Base-by-base conservation (phyloP, 1,140 invertebrate genomes). In the Habropoda laboriosa region DNA sequence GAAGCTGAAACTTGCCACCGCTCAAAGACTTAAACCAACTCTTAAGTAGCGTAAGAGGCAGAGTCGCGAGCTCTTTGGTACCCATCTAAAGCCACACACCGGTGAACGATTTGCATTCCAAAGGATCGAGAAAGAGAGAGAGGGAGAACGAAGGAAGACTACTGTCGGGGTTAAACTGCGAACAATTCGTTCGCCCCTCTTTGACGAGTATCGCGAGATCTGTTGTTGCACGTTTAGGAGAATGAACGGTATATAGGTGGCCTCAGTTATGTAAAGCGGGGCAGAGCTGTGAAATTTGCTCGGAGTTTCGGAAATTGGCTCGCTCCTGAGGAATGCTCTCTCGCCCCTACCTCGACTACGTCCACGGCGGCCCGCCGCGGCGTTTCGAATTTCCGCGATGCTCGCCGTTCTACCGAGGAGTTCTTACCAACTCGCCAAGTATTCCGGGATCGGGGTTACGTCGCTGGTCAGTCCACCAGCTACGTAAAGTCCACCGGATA, bases 101-200 rank as follows among this genome's bases (percentile, higher is more conserved):
- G 6, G 24, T 18, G 21, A 13, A 21, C 45, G 53, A 85, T 86
- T 85, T 82, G 61, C 83, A 82, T 82, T 79, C 57, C 58, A 82
- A 79, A 85, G 79, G 60, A 18, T n/a, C n/a, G n/a, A n/a, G n/a
- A n/a, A n/a, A n/a, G n/a, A n/a, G n/a, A n/a, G n/a, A n/a, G n/a
- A n/a, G n/a, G n/a, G n/a, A n/a, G n/a, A n/a, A n/a, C n/a, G 30
- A 61, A 58, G n/a, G 45, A 58, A 40, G 68, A 27, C 47, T 49
- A 13, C n/a, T n/a, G n/a, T n/a, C n/a, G 45, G 40, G 51, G 53
- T 42, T 68, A 63, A 64, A 57, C 68, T 64, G 47, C n/a, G 83
- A 85, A 81, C 83, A 86, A 85, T 81, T 86, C 77, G 67, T 81
- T 81, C 60, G 71, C 32, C 32, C 55, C 51, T 82, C 75, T 77